Conservation (phyloP, 35 echinoderm and acorn worm species). For the Ophiothrix spiculata region DNA sequence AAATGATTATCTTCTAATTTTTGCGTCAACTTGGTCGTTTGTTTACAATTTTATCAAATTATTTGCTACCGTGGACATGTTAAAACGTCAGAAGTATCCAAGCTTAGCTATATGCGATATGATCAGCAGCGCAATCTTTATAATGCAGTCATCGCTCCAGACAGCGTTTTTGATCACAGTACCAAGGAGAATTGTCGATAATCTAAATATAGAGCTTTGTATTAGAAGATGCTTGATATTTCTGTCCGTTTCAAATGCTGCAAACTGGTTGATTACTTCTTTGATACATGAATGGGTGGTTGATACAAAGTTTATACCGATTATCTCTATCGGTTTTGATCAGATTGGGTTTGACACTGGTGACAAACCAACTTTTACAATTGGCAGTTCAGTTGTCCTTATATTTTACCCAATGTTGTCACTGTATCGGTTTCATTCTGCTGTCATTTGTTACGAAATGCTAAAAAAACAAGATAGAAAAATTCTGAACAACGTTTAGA, state of each 20-base stretch:
- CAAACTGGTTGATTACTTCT: background rate
- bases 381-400: background rate
- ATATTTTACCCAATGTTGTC: background rate
- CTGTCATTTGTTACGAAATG: background rate
- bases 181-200: background rate
- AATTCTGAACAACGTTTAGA: too few species aligned
- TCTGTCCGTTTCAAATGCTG: background rate
- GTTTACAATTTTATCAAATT: background rate
- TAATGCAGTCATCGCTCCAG: background rate
- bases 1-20: background rate
- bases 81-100: background rate
- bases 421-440: background rate
- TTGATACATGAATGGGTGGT: background rate
- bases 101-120: background rate
- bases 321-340: background rate
- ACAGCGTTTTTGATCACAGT: background rate
- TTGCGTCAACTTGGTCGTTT: background rate
- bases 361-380: background rate
- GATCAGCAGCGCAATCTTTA: background rate
- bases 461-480: background rate
- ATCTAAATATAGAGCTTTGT: background rate
- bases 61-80: background rate
- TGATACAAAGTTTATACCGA: background rate
- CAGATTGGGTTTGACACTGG: background rate
- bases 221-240: background rate